Evolutionary conservation across 2,888 invertebrate genomes (phyloP), one percentile per base, ranked within the genome.

Genomic region (Meiosimyza decipiens): DNA sequence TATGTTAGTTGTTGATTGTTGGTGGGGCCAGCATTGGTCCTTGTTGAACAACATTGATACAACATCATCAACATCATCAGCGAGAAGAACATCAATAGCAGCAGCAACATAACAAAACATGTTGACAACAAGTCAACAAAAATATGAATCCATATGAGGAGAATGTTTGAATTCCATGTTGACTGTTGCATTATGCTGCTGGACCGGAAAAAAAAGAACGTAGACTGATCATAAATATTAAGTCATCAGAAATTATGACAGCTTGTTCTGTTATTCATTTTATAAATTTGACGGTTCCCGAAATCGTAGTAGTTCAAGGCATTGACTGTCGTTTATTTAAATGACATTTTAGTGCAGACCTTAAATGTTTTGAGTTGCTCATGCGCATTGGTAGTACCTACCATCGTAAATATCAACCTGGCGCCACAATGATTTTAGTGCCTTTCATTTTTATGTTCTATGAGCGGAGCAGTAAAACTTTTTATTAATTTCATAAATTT

Each of bases 221-320:
- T 40, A 40, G 74, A 77, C 78, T 79, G 62, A 55, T 77, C 81
- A 82, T 82, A 83, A 83, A 82, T 82, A 82, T 82, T 80, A 82
- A 82, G 82, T 81, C 81, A 82, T 82, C 83, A 82, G 76, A 77
- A 81, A 78, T 79, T 83, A 80, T 82, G 83, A 83, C 83, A 82
- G 81, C 80, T 74, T 52, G 60, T 28, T 49, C 62, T 68, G 72
- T 73, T 71, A 65, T 69, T 59, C 54, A 51, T 57, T 69, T 59
- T 60, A 28, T 28, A n/a, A 47, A 52, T 59, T 7, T 55, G 13
- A 33, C 13, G 54, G n/a, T 33, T 11, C 7, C 18, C 13, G 22
- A 16, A 11, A 59, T 49, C 18, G 54, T 49, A n/a, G 15, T 49
- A 33, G 33, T 16, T 16, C 6, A 28, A 62, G 49, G 63, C 16